Percentiles rank a stretch among this genome's conserved stretches.
Conservation (phyloP, 2,113 vertebrate species). For the Macrotis lagotis region DNA sequence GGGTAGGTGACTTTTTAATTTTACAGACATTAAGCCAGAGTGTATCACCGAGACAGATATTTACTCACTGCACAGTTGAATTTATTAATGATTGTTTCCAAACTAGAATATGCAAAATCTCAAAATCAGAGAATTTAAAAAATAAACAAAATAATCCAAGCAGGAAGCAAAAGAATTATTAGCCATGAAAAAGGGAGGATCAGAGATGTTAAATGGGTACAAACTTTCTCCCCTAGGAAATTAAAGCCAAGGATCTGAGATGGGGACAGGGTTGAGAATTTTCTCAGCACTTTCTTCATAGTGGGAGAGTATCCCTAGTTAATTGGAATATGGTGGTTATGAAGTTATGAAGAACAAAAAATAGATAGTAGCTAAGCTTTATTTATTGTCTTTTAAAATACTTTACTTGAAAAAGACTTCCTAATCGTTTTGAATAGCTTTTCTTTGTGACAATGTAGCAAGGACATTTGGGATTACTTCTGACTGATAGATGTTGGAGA, state of each 20-base stretch:
- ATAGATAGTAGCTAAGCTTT: background rate
- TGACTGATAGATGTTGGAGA: background rate
- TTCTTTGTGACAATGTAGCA: background rate
- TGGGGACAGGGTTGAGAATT: fast-evolving
- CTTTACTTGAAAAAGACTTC: background rate
- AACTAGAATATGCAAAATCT: background rate
- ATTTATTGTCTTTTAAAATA: background rate
- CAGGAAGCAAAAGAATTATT: background rate
- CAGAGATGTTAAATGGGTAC: fast-evolving
- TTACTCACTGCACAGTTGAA: background rate
- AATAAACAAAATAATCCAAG: fast-evolving
- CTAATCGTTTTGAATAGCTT: background rate
- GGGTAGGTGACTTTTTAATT: background rate
- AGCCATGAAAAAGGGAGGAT: background rate
- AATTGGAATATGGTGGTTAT: background rate
- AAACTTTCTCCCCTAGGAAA: fast-evolving
- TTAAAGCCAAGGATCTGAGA: fast-evolving
- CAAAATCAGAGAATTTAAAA: background rate
- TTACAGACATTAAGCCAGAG: background rate
- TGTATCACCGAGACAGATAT: too few relatives aligned
- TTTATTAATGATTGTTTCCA: fast-evolving
- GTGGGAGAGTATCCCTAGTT: fast-evolving
- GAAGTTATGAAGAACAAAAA: fast-evolving
- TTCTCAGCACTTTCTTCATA: too few relatives aligned
- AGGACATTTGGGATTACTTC: background rate